Evolutionary conservation across 2,888 invertebrate genomes (phyloP).

Genomic region (Lamellibrachia satsuma): DNA sequence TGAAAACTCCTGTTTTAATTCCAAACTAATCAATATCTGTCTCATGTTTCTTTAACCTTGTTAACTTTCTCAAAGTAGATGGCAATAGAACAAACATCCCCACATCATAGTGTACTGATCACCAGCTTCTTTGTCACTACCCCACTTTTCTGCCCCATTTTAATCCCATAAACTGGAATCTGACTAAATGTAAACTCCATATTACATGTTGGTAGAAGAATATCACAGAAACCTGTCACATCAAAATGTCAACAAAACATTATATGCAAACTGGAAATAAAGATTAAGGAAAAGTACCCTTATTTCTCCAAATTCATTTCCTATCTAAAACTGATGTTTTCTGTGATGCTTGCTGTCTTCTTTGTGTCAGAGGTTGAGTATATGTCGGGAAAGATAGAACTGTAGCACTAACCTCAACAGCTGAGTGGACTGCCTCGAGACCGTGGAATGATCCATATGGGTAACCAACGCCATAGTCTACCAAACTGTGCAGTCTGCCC

Average conservation of each 20-base stretch:
- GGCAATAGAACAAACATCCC: background rate
- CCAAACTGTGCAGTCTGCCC: slow-evolving; percentile 49
- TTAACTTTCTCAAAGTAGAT: too few species aligned
- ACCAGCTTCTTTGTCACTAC: too few species aligned
- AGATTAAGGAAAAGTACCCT: background rate
- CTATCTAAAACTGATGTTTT: slow-evolving; percentile 13
- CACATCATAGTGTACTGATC: background rate
- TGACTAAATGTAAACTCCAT: too few species aligned
- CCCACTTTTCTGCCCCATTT: too few species aligned
- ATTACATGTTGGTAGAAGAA: background rate
- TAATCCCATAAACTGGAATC: too few species aligned
- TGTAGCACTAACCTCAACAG: slow-evolving; percentile 41
- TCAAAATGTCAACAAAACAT: background rate
- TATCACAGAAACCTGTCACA: background rate
- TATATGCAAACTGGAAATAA: background rate
- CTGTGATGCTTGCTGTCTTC: too few species aligned
- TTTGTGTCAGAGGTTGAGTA: background rate
- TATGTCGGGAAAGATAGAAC: background rate
- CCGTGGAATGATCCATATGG: slow-evolving; percentile 52
- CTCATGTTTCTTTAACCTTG: too few species aligned
- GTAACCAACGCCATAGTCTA: slow-evolving; percentile 51
- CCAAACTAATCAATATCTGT: background rate
- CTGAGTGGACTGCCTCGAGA: slow-evolving; percentile 52
- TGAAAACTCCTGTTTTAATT: too few species aligned
- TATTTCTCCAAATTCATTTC: background rate